Percentiles rank a stretch among this genome's conserved stretches.
Evolutionary conservation across 2,797 vertebrate species (phyloP).

Genomic region (Apogon talboti): DNA sequence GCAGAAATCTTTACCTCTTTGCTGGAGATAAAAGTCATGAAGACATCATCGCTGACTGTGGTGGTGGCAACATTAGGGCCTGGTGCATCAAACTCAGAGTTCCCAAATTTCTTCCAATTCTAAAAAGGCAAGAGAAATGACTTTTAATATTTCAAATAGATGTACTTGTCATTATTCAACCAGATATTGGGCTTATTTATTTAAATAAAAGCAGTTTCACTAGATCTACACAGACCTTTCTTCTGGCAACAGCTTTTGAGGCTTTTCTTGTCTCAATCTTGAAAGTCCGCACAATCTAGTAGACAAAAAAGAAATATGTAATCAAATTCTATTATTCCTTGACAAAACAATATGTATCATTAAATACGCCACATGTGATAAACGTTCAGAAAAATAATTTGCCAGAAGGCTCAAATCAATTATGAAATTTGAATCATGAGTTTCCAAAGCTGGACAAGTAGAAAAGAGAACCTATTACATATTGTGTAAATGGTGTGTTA

Average conservation of each 20-base stretch:
- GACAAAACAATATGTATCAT: not conserved
- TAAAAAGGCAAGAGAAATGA: constrained; percentile 43
- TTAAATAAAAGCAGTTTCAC: not conserved
- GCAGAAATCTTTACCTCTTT: constrained; percentile 89
- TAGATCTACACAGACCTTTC: constrained; percentile 85
- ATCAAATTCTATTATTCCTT: not conserved
- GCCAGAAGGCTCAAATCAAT: no score
- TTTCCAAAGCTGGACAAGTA: no score
- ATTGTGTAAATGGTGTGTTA: no score
- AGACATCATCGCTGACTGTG: constrained; percentile 96
- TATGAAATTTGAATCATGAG: no score
- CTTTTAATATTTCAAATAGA: not conserved
- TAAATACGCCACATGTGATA: no score
- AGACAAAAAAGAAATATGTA: not conserved
- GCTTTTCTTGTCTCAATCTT: constrained; percentile 96
- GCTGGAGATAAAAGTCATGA: constrained; percentile 97
- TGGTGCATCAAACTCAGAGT: constrained; percentile 90
- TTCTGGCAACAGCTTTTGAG: constrained; percentile 94
- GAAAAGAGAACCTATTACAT: no score
- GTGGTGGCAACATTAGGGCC: constrained; percentile 96
- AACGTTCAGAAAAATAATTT: no score
- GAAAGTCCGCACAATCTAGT: constrained; percentile 93
- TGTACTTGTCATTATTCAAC: accelerated
- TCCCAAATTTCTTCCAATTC: constrained; percentile 99
- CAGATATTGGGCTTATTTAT: not conserved